Evolutionary conservation across 2,113 vertebrate genomes (phyloP).

Genomic region (Leucopternis melanops): DNA sequence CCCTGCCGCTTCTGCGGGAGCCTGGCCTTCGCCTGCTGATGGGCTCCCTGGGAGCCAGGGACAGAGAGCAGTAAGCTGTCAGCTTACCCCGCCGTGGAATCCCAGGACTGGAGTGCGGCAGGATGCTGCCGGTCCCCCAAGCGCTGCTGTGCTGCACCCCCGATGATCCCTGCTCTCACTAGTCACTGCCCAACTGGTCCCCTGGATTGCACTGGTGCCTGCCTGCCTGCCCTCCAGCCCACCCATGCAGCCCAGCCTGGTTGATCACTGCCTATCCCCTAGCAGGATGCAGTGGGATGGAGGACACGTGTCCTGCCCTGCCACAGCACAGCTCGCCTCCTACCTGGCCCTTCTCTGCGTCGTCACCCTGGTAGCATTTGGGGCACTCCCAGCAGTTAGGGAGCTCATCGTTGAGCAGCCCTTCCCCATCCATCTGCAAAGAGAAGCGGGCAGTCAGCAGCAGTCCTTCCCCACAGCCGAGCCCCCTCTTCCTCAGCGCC

Average conservation of each 20-base stretch:
- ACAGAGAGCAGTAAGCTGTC: neutral
- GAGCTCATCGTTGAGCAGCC: conserved; percentile 90
- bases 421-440: conserved; percentile 86
- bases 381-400: conserved; percentile 98
- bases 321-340: neutral
- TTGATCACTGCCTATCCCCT: neutral
- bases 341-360: conserved; percentile 78
- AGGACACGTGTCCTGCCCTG: neutral
- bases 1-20: neutral
- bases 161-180: neutral
- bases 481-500: fast-evolving
- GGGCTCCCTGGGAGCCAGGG: neutral
- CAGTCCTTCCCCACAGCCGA: neutral
- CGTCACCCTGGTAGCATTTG: conserved; percentile 87
- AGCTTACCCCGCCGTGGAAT: neutral
- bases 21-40: neutral
- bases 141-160: fast-evolving
- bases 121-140: neutral
- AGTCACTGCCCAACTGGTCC: neutral
- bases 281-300: neutral
- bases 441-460: neutral
- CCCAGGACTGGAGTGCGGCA: neutral
- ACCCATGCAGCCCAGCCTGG: neutral
- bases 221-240: neutral
- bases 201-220: neutral